phyloP scores from a whole-genome alignment of 1,140 invertebrate species.

The Schlechtendalia chinensis region DNA sequence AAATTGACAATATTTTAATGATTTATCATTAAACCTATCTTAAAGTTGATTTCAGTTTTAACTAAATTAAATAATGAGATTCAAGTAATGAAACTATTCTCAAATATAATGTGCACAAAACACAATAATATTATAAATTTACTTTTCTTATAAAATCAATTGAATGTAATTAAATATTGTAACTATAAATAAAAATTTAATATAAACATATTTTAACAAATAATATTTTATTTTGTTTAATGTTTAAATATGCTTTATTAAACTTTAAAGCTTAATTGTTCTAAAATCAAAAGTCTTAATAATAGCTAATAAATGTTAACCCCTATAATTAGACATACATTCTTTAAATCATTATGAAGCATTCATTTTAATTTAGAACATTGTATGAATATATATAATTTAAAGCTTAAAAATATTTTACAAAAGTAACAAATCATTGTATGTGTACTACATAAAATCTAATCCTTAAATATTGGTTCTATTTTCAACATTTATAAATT shows the following conservation, averaged over 20 bases:
- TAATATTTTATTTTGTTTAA: conserved; percentile 8
- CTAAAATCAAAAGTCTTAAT: conserved; percentile 25
- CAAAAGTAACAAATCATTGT: conserved; percentile 19
- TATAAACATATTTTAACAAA: conserved; percentile 3
- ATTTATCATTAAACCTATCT: too few relatives aligned
- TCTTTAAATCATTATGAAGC: neutral
- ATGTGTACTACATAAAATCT: neutral
- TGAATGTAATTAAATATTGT: neutral
- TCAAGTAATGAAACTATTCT: too few relatives aligned
- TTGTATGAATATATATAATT: conserved; percentile 20
- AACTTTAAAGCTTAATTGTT: conserved; percentile 8
- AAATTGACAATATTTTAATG: too few relatives aligned
- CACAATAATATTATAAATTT: neutral
- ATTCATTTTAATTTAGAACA: neutral
- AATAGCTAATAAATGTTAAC: neutral
- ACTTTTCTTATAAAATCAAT: neutral
- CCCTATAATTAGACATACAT: conserved; percentile 20
- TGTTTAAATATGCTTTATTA: neutral
- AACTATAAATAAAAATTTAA: conserved; percentile 2
- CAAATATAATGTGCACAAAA: too few relatives aligned
- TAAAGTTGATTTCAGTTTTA: too few relatives aligned
- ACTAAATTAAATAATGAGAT: too few relatives aligned
- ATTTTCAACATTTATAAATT: neutral
- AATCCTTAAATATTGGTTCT: neutral
- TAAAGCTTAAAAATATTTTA: conserved; percentile 15